These are phyloP conservation scores for Orthosia incerta DNA, from an alignment of 2,888 invertebrate species.

Conservation along the genomic window DNA sequence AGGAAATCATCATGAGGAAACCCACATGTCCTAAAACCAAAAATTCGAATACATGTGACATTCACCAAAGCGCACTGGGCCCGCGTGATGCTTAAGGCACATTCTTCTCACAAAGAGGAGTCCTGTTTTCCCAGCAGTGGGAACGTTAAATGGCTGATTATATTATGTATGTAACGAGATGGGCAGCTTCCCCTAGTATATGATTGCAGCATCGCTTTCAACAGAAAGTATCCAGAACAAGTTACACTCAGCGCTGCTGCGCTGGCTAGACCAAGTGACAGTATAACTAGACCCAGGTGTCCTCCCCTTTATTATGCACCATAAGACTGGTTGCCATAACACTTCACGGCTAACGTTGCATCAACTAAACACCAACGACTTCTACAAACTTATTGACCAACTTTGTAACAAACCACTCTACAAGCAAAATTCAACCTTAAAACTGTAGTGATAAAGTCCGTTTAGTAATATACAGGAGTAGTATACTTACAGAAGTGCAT, in stretches of 20 bases:
- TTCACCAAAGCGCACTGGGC: too few species aligned
- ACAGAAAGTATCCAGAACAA: not conserved
- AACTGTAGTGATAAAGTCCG: accelerated
- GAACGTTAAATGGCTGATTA: too few species aligned
- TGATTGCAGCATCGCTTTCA: not conserved
- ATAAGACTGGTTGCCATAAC: slow-evolving; percentile 50
- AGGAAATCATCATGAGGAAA: too few species aligned
- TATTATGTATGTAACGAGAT: too few species aligned
- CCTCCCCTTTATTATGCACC: slow-evolving; percentile 43
- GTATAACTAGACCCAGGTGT: slow-evolving; percentile 42
- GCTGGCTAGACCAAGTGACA: not conserved
- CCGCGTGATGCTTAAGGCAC: too few species aligned
- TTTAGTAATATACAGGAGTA: not conserved
- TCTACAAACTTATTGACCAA: slow-evolving; percentile 50
- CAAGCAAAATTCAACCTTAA: slow-evolving; percentile 43
- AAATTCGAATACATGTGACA: too few species aligned
- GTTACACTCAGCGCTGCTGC: not conserved
- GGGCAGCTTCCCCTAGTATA: not conserved
- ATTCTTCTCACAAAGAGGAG: too few species aligned
- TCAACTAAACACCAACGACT: slow-evolving; percentile 51
- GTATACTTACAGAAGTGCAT: slow-evolving; percentile 70
- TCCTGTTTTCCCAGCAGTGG: too few species aligned
- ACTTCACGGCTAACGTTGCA: slow-evolving; percentile 55
- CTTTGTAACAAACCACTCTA: not conserved
- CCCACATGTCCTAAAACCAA: too few species aligned